Base-by-base conservation (phyloP, 2,113 vertebrate species). In the Coturnix japonica region DNA sequence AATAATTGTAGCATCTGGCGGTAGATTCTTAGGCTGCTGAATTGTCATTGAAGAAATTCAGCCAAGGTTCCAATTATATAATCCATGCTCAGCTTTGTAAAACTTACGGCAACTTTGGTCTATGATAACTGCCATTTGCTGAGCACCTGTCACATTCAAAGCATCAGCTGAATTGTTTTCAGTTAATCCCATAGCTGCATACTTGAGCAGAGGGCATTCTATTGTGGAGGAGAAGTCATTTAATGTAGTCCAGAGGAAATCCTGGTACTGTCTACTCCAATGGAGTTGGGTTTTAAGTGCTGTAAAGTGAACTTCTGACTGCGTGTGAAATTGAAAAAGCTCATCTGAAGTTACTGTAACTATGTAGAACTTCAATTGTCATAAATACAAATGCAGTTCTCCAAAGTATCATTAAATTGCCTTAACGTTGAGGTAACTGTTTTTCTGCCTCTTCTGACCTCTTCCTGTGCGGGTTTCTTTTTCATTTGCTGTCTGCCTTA, bases 341-440 rank as follows among this genome's bases (percentile, higher is more conserved):
- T 44, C 3, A 14, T 11, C 37, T 85, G 30, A 43, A 73, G n/a
- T 28, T 0, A 0, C 7, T 18, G 14, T 69, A 74, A 18, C 9
- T 69, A 18, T 6, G 2, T 11, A 64, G 18, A 43, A 53, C 47
- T 31, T 28, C 18, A 39, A 53, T 9, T 18, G 8, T 59, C 7
- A 3, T 53, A 12, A 37, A 65, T 53, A 30, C 13, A 63, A 56
- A 7, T 60, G 7, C 19, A 41, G 25, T 9, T 75, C 33, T 70
- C 33, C 11, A 31, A 20, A 35, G 6, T 39, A n/a, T 25, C 1
- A 6, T 47, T 90, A 43, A 37, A 43, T 37, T 83, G 19, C 21
- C 37, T 49, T 53, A 64, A 43, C 13, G 16, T 37, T 30, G 15
- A 59, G 11, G 22, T 54, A 26, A 54, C 15, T 0, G 0, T 41